phyloP scores from a whole-genome alignment of 2,113 vertebrate genomes.

The Chauna torquata region DNA sequence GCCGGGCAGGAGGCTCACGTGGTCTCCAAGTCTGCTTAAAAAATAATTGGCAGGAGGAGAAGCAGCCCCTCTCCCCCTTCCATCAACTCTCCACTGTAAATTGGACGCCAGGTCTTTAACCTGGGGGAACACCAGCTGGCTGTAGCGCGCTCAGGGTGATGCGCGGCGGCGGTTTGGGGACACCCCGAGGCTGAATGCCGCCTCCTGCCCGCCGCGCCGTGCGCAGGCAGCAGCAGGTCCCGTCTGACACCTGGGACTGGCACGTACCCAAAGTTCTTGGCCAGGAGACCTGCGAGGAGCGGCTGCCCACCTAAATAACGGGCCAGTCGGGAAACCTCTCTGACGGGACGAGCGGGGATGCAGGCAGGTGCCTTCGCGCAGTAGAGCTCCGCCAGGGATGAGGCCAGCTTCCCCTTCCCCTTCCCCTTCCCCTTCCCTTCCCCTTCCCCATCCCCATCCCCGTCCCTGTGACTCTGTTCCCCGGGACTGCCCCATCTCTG shows the following conservation, averaged over 20 bases:
- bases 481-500: no score
- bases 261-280: fast-evolving
- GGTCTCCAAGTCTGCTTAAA: background rate
- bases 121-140: background rate
- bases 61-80: fast-evolving
- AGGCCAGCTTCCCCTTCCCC: background rate
- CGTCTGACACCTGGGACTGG: fast-evolving
- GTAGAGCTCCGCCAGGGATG: background rate
- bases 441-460: background rate
- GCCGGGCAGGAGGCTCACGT: background rate
- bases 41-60: background rate
- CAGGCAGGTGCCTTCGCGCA: background rate
- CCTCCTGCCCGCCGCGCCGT: fast-evolving
- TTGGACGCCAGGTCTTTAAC: fast-evolving
- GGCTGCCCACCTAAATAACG: fast-evolving
- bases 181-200: background rate
- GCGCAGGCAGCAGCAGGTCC: background rate
- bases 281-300: background rate
- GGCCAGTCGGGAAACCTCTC: background rate
- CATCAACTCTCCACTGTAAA: fast-evolving
- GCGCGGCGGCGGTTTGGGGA: fast-evolving
- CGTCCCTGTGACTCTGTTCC: background rate
- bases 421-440: no score
- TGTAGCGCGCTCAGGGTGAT: fast-evolving
- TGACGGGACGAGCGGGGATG: fast-evolving